A percentile compares a stretch with the other conserved stretches of the same genome.
Evolutionary conservation across 2,113 vertebrate genomes (phyloP).

Genomic region (Tachysurus vachellii): DNA sequence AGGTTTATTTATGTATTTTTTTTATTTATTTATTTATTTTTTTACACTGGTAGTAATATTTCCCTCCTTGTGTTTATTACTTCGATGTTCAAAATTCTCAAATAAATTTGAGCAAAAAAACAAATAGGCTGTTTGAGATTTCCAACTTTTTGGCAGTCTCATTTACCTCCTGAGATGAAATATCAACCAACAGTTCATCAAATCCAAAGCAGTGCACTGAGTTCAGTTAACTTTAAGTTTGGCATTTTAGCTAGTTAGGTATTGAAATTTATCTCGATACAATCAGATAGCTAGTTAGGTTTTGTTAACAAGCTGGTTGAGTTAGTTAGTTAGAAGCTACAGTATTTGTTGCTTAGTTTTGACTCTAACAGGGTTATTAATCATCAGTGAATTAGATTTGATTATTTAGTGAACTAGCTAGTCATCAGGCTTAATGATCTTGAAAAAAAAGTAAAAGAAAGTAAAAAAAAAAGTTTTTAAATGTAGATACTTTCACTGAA

Average conservation of each 20-base stretch:
- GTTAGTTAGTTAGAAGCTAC: neutral
- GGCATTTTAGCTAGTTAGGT: neutral
- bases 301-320: neutral
- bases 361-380: neutral
- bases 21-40: no score
- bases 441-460: no score
- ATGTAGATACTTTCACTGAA: neutral
- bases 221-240: neutral
- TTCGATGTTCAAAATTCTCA: neutral
- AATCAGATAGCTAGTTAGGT: neutral
- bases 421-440: neutral
- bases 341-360: neutral
- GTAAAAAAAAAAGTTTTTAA: neutral
- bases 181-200: neutral
- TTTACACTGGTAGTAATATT: no score
- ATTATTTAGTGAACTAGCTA: neutral
- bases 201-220: neutral
- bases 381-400: neutral
- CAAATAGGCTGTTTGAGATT: neutral
- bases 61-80: neutral
- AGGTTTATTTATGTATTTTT: no score
- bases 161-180: neutral
- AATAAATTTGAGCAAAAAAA: no score
- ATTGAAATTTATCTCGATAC: neutral
- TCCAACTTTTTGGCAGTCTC: neutral